phyloP scores from a whole-genome alignment of 2,797 vertebrate genomes.

The Acanthiza pusilla region DNA sequence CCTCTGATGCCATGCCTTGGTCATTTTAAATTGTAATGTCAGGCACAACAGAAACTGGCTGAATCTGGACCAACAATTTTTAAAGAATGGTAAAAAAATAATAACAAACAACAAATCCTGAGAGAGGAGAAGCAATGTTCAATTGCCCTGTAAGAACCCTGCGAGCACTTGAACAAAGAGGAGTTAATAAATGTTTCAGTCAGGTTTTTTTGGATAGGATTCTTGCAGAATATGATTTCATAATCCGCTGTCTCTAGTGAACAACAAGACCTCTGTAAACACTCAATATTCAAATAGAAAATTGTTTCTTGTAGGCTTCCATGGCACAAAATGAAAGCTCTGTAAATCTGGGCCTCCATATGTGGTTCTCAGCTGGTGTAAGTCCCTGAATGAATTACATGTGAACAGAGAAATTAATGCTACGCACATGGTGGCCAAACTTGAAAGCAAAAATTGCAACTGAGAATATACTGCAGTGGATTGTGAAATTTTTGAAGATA shows the following conservation, averaged over 20 bases:
- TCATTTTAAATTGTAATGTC: background rate
- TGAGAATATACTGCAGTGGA: constrained; percentile 61
- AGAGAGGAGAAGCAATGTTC: background rate
- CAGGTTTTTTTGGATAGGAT: constrained; percentile 22
- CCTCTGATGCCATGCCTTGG: background rate
- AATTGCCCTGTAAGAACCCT: background rate
- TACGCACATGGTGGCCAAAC: constrained; percentile 73
- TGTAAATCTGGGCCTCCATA: constrained; percentile 76
- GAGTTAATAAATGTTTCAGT: constrained; percentile 43
- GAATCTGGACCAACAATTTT: background rate
- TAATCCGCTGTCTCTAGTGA: constrained; percentile 70
- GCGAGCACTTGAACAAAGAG: background rate
- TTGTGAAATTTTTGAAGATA: constrained; percentile 70
- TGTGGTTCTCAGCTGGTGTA: constrained; percentile 78
- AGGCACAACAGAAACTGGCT: background rate
- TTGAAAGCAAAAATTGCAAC: constrained; percentile 73
- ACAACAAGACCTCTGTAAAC: constrained; percentile 64
- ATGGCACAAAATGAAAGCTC: constrained; percentile 73
- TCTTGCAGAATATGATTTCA: constrained; percentile 64
- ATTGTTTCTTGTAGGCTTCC: constrained; percentile 72
- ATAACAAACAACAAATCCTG: background rate
- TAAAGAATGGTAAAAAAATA: background rate
- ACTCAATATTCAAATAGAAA: constrained; percentile 73
- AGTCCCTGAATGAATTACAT: constrained; percentile 76
- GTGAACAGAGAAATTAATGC: constrained; percentile 74